Percentiles rank a stretch among this genome's conserved stretches.
These are phyloP conservation scores for Probaryconus sp. DNA, from an alignment of 1,140 invertebrate genomes.

Conservation along the genomic window DNA sequence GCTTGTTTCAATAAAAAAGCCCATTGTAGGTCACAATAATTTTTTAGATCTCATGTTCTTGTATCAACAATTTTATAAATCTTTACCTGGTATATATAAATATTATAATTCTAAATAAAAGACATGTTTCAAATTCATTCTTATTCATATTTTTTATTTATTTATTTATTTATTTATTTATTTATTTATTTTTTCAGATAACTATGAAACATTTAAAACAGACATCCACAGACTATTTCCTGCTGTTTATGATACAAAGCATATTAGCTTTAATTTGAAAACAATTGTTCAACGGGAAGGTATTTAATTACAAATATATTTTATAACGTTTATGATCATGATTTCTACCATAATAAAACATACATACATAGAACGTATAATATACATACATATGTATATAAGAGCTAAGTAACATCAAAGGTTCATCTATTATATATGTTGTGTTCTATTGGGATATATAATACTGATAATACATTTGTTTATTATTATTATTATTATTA, in stretches of 20 bases:
- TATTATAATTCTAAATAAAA: too few species aligned
- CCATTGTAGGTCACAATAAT: slow-evolving; percentile 87
- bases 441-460: too few species aligned
- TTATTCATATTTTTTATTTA: slow-evolving; percentile 59
- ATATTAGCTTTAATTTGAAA: slow-evolving; percentile 80
- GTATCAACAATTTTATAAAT: slow-evolving; percentile 84
- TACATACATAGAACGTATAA: neutral
- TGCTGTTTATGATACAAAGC: slow-evolving; percentile 85
- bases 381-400: too few species aligned
- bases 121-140: too few species aligned
- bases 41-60: slow-evolving; percentile 85
- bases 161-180: slow-evolving; percentile 6
- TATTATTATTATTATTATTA: slow-evolving; percentile 13
- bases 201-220: slow-evolving; percentile 83
- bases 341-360: neutral
- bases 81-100: slow-evolving; percentile 80
- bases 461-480: neutral
- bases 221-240: slow-evolving; percentile 83
- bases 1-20: slow-evolving; percentile 81
- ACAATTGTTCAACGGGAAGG: slow-evolving; percentile 73
- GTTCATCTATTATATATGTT: too few species aligned
- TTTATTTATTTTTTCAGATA: slow-evolving; percentile 72
- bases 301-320: too few species aligned
- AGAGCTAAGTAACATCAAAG: too few species aligned
- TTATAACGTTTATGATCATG: slow-evolving; percentile 4